phyloP scores from a whole-genome alignment of 2,113 vertebrate genomes.

The Pomatostomus ruficeps region DNA sequence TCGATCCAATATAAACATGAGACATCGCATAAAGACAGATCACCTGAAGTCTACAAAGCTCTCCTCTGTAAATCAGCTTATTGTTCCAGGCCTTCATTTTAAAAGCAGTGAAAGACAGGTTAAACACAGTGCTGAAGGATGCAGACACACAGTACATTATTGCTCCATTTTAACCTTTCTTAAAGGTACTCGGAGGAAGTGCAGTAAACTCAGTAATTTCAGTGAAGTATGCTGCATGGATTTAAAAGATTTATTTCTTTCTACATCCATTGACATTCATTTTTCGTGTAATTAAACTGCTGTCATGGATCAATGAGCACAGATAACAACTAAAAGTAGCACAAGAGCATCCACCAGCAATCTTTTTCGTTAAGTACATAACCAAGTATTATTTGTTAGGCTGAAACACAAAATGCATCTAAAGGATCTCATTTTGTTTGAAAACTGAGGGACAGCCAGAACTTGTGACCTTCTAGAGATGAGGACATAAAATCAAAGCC shows the following conservation, averaged over 20 bases:
- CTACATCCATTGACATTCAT: background rate
- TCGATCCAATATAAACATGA: background rate
- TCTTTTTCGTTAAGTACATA: conserved; percentile 23
- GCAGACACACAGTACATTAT: background rate
- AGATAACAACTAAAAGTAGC: background rate
- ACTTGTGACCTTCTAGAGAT: background rate
- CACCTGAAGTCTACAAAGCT: background rate
- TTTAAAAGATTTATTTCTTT: conserved; percentile 29
- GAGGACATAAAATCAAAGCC: background rate
- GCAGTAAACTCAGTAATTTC: background rate
- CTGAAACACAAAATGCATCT: background rate
- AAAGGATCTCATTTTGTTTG: background rate
- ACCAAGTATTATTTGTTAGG: conserved; percentile 17
- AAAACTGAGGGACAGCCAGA: background rate
- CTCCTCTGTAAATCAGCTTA: background rate
- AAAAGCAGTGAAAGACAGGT: background rate
- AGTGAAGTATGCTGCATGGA: background rate
- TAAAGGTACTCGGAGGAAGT: background rate
- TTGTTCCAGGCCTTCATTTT: background rate
- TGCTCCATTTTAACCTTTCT: background rate
- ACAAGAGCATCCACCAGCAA: background rate
- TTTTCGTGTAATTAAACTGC: conserved; percentile 33
- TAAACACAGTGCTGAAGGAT: background rate
- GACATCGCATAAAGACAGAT: background rate
- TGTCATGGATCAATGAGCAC: background rate